Evolutionary conservation across 2,113 vertebrate species (phyloP).

Genomic region (Barnardius zonarius): DNA sequence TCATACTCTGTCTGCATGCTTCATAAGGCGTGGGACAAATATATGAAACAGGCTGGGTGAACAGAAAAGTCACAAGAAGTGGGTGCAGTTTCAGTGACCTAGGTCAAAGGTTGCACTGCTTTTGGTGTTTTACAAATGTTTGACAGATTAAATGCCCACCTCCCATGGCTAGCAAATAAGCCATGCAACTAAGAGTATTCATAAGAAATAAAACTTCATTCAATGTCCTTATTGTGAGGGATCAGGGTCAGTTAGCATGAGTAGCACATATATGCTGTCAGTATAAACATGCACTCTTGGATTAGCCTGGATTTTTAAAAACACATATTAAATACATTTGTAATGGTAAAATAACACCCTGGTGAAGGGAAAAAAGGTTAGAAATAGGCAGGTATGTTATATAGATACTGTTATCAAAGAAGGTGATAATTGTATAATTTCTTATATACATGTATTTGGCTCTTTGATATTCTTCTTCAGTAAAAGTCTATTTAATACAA

Average conservation of each 20-base stretch:
- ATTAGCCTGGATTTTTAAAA: conserved; percentile 1
- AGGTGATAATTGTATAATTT: neutral
- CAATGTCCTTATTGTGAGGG: conserved; percentile 11
- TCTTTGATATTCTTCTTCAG: neutral
- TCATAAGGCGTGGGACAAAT: conserved; percentile 63
- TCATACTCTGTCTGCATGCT: conserved; percentile 63
- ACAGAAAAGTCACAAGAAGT: conserved; percentile 53
- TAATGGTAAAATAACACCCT: neutral
- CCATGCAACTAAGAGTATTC: conserved; percentile 39
- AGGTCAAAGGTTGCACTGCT: conserved; percentile 67
- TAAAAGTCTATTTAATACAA: neutral
- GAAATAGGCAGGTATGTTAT: neutral
- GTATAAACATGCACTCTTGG: neutral
- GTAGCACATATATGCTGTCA: neutral
- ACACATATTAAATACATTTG: neutral
- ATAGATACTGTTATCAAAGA: neutral
- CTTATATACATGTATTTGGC: neutral
- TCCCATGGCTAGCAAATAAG: conserved; percentile 66
- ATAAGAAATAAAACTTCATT: conserved; percentile 52
- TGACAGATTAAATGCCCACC: conserved; percentile 73
- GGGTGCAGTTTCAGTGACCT: conserved; percentile 58
- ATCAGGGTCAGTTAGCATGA: conserved; percentile 30
- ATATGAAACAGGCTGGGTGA: conserved; percentile 29
- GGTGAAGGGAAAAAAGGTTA: neutral
- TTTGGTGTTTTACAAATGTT: conserved; percentile 74